Percentiles rank a stretch among this genome's conserved stretches.
These are phyloP conservation scores for Hoplostethus atlanticus DNA, from an alignment of 2,797 vertebrate species.

Conservation along the genomic window DNA sequence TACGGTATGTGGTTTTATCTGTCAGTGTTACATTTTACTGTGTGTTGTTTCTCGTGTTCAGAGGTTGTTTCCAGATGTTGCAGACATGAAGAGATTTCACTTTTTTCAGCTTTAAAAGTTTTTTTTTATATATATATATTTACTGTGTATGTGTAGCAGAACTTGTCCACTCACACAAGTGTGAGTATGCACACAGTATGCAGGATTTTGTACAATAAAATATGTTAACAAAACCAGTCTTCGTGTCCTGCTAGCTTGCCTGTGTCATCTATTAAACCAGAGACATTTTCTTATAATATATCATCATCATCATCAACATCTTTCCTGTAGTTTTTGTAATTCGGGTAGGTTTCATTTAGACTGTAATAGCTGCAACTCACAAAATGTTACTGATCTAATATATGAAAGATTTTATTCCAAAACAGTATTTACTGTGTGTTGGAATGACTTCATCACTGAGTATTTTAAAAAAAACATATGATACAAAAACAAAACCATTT, in stretches of 20 bases:
- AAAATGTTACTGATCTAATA: too few relatives aligned
- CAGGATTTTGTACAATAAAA: conserved; percentile 46
- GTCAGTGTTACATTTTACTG: background rate
- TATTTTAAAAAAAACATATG: too few relatives aligned
- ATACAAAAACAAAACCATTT: too few relatives aligned
- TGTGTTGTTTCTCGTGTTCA: background rate
- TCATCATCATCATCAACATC: too few relatives aligned
- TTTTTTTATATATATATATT: background rate
- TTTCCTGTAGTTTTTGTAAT: too few relatives aligned
- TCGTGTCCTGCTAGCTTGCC: background rate
- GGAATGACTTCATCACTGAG: too few relatives aligned
- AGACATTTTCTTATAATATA: too few relatives aligned
- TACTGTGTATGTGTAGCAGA: conserved; percentile 10
- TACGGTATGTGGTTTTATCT: background rate
- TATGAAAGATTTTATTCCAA: too few relatives aligned
- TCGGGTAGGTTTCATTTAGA: too few relatives aligned
- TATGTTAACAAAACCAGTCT: background rate
- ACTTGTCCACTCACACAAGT: background rate
- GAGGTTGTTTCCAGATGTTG: too few relatives aligned
- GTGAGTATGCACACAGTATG: conserved; percentile 9
- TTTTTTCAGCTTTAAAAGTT: conserved; percentile 10
- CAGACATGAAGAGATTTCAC: background rate
- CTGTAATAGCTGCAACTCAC: too few relatives aligned
- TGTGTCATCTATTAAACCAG: background rate
- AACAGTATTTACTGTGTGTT: too few relatives aligned